Conservation (phyloP, 2,113 vertebrate species). For the Terrapene triunguis region DNA sequence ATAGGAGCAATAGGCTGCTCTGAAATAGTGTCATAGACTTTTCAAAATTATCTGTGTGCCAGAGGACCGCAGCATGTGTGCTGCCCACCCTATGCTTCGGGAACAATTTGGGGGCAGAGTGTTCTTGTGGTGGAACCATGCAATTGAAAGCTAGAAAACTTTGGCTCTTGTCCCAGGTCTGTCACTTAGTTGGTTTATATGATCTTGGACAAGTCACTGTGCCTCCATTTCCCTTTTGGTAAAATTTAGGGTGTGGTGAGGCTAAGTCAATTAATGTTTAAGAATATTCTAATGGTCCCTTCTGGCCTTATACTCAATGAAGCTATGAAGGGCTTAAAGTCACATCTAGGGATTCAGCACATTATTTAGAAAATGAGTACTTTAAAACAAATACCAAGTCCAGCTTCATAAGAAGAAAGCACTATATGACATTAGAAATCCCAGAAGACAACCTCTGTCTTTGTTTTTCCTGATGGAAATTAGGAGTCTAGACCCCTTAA, state of each 20-base stretch:
- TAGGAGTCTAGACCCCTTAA: neutral
- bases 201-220: neutral
- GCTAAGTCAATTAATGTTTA: neutral
- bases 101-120: neutral
- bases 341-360: neutral
- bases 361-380: neutral
- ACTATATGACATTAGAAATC: neutral
- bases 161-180: neutral
- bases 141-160: neutral
- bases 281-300: neutral
- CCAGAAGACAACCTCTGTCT: neutral
- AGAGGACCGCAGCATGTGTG: neutral
- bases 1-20: neutral
- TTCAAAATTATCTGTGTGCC: neutral
- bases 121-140: neutral
- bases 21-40: neutral
- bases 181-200: rapidly evolving
- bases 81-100: neutral
- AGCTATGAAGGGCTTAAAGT: neutral
- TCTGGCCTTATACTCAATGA: neutral
- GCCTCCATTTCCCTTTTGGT: neutral
- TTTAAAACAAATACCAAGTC: neutral
- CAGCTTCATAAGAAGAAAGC: neutral
- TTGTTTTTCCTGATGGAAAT: neutral
- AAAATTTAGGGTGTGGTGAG: neutral